Evolutionary conservation across 2,113 vertebrate species (phyloP).

Genomic region (Bubo blakistoni): DNA sequence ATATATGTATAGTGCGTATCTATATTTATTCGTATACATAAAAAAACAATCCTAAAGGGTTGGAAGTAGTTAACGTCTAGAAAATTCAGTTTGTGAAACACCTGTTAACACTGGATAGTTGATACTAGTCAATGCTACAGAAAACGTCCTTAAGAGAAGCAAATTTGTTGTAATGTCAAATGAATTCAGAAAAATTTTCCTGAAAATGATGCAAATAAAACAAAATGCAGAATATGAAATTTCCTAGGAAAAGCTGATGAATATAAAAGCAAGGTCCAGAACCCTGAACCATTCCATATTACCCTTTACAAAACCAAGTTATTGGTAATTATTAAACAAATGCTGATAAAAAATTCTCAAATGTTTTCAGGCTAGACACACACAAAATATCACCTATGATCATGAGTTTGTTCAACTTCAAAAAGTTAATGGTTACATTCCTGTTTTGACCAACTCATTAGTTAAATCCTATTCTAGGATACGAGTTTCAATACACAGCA

Average conservation of each 20-base stretch:
- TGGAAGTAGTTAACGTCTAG: neutral
- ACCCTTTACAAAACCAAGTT: neutral
- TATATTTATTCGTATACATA: accelerated
- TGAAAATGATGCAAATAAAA: neutral
- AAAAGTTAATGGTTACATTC: neutral
- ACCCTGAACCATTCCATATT: neutral
- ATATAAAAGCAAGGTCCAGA: neutral
- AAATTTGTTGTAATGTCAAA: neutral
- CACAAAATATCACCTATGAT: neutral
- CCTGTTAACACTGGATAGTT: neutral
- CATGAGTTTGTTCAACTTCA: neutral
- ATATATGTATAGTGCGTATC: neutral
- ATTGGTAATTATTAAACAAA: neutral
- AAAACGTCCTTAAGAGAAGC: neutral
- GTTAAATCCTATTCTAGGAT: neutral
- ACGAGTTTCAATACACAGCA: neutral
- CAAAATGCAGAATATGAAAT: neutral
- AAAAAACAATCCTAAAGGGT: neutral
- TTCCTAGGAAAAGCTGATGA: neutral
- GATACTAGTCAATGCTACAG: neutral
- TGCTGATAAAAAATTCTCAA: neutral
- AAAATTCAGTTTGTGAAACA: neutral
- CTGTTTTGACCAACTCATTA: neutral
- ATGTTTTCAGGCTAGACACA: neutral
- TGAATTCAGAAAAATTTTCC: neutral